phyloP scores from a whole-genome alignment of 2,888 invertebrate species.

The Lutraria lutraria region DNA sequence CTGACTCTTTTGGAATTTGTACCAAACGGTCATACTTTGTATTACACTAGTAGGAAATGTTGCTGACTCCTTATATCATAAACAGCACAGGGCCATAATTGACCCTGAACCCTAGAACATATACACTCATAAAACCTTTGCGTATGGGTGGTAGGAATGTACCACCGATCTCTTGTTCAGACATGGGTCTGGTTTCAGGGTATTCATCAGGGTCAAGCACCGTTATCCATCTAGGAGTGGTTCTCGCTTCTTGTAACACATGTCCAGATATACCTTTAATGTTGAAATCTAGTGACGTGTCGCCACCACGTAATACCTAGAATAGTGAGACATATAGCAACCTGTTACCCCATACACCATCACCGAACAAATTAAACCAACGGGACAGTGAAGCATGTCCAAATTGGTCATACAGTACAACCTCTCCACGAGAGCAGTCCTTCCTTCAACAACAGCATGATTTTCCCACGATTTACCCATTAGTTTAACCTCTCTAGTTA shows the following conservation, averaged over 20 bases:
- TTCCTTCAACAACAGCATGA: too few relatives aligned
- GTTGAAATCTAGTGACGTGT: slow-evolving; percentile 37
- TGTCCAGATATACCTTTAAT: slow-evolving; percentile 92
- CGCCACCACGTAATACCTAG: slow-evolving; percentile 58
- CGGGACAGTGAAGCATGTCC: too few relatives aligned
- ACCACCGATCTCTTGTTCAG: slow-evolving; percentile 29
- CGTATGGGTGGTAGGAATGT: slow-evolving; percentile 23
- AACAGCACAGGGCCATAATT: too few relatives aligned
- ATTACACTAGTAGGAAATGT: too few relatives aligned
- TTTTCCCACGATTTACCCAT: too few relatives aligned
- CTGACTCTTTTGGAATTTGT: too few relatives aligned
- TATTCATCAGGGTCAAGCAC: slow-evolving; percentile 22
- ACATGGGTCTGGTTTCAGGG: slow-evolving; percentile 26
- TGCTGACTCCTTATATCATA: too few relatives aligned
- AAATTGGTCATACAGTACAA: too few relatives aligned
- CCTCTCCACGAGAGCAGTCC: too few relatives aligned
- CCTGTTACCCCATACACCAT: slow-evolving; percentile 31
- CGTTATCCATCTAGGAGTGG: slow-evolving; percentile 46
- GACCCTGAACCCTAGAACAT: too few relatives aligned
- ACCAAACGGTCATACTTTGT: too few relatives aligned
- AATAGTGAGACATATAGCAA: slow-evolving; percentile 33
- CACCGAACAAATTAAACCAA: slow-evolving; percentile 10
- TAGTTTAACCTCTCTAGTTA: too few relatives aligned
- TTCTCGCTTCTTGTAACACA: slow-evolving; percentile 63
- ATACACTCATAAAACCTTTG: slow-evolving; percentile 25